Evolutionary conservation across 30 jellyfish, hydroid and myxozoan species (phyloP).

Genomic region (Hydractinia echinata): DNA sequence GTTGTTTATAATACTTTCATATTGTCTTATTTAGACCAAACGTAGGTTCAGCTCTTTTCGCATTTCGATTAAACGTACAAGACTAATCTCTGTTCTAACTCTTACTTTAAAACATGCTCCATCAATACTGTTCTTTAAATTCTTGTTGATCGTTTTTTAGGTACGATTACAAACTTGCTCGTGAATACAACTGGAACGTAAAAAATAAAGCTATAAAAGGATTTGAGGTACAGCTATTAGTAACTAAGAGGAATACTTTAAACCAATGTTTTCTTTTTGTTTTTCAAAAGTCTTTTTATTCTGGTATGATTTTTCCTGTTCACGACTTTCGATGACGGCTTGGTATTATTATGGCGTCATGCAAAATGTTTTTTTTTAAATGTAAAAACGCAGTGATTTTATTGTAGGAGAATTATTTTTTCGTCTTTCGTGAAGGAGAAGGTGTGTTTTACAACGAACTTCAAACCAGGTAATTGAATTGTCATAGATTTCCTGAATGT

Average conservation of each 20-base stretch:
- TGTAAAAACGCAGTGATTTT: neutral
- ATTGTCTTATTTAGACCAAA: too few relatives aligned
- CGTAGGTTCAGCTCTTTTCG: too few relatives aligned
- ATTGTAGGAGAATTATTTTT: slow-evolving; percentile 78
- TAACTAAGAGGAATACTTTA: neutral
- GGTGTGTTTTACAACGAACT: slow-evolving; percentile 90
- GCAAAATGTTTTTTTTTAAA: too few relatives aligned
- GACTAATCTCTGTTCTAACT: too few relatives aligned
- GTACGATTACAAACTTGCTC: slow-evolving; percentile 84
- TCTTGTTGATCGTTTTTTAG: slow-evolving; percentile 16
- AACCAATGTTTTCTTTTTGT: too few relatives aligned
- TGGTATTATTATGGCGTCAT: neutral
- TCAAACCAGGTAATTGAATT: slow-evolving; percentile 73
- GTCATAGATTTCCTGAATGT: too few relatives aligned
- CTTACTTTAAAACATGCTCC: too few relatives aligned
- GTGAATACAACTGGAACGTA: slow-evolving; percentile 99
- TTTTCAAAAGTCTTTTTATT: neutral
- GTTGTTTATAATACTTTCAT: too few relatives aligned
- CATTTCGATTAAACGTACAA: too few relatives aligned
- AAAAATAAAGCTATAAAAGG: slow-evolving; percentile 96
- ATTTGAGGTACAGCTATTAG: slow-evolving; percentile 58
- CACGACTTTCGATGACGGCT: neutral
- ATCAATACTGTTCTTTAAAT: too few relatives aligned
- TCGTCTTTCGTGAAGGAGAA: slow-evolving; percentile 81
- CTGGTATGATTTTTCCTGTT: neutral